Evolutionary conservation across 2,888 invertebrate species (phyloP).

Genomic region (Punctoribates punctum): DNA sequence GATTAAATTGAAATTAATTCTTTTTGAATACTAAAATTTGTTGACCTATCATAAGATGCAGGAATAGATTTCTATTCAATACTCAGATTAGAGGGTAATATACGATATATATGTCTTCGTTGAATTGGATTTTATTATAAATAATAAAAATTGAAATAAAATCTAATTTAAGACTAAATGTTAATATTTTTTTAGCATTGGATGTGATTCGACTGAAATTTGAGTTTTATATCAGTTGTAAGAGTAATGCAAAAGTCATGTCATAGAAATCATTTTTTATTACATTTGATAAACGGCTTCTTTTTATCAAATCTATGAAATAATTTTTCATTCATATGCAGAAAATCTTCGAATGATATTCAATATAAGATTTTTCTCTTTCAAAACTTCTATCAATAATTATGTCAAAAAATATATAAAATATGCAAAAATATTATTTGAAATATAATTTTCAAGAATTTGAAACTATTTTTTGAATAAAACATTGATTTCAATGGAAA

Average conservation of each 20-base stretch:
- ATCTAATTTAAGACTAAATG: too few relatives aligned
- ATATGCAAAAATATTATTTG: not conserved
- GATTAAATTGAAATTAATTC: too few relatives aligned
- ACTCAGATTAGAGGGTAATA: too few relatives aligned
- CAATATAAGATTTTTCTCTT: not conserved
- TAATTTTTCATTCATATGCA: not conserved
- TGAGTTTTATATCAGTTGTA: not conserved
- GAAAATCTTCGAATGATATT: not conserved
- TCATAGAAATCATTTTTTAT: not conserved
- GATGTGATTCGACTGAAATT: not conserved
- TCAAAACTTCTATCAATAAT: not conserved
- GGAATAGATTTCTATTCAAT: too few relatives aligned
- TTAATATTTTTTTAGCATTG: not conserved
- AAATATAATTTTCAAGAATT: not conserved
- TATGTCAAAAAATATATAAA: not conserved
- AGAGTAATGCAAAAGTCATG: conserved; percentile 13
- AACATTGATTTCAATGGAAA: not conserved
- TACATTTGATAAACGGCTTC: not conserved
- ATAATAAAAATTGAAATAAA: too few relatives aligned
- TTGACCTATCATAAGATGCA: too few relatives aligned
- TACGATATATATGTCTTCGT: too few relatives aligned
- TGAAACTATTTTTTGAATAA: not conserved
- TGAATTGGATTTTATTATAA: too few relatives aligned
- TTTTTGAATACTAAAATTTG: too few relatives aligned
- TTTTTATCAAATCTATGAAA: not conserved